Evolutionary conservation across 1,140 invertebrate species (phyloP).

Genomic region (Drosophila subobscura): DNA sequence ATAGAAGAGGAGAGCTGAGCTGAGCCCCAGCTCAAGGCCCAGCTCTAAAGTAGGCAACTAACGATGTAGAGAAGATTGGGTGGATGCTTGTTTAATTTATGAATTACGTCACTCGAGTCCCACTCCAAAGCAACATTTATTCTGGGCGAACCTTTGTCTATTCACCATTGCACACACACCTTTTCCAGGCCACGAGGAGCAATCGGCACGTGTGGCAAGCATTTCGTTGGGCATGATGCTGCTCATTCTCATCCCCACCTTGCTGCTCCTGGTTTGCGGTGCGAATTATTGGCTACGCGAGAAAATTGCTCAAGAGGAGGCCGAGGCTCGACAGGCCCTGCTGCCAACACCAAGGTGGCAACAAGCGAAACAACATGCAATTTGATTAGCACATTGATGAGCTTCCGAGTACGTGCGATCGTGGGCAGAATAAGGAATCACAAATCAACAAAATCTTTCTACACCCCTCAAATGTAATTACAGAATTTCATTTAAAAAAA

Average conservation of each 20-base stretch:
- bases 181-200: constrained; percentile 89
- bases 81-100: constrained; percentile 66
- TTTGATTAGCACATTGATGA: constrained; percentile 60
- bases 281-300: constrained; percentile 83
- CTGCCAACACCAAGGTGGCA: constrained; percentile 59
- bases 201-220: constrained; percentile 89
- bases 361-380: constrained; percentile 45
- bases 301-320: constrained; percentile 71
- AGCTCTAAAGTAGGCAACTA: constrained; percentile 62
- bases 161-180: constrained; percentile 33
- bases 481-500: constrained; percentile 26
- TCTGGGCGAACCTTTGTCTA: not conserved
- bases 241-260: constrained; percentile 89
- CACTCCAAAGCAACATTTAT: not conserved
- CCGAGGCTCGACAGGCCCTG: constrained; percentile 60
- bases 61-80: constrained; percentile 7
- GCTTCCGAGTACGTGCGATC: constrained; percentile 36
- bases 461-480: constrained; percentile 18
- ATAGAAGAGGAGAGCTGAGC: constrained; percentile 4
- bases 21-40: not conserved
- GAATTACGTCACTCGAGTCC: constrained; percentile 10
- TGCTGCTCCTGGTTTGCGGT: constrained; percentile 89
- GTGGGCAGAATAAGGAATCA: constrained; percentile 25
- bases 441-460: not conserved
- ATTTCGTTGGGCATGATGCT: constrained; percentile 90